Conservation (phyloP, 2,797 vertebrate genomes). For the Sus cebifrons region DNA sequence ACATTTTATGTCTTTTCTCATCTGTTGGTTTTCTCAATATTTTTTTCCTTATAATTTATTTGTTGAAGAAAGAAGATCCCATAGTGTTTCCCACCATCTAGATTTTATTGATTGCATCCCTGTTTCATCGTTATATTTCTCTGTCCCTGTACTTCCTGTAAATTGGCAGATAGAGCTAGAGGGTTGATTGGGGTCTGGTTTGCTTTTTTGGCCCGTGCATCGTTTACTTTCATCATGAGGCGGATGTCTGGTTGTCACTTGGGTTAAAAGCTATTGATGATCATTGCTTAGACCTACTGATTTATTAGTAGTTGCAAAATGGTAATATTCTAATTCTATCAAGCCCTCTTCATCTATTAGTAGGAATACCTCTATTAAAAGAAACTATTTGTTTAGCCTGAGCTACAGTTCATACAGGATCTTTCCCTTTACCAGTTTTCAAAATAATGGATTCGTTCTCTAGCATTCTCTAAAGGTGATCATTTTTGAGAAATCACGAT, state of each 20-base stretch:
- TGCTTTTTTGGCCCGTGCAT: background rate
- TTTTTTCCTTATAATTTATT: constrained; percentile 58
- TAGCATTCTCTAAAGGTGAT: constrained; percentile 32
- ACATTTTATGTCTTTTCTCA: constrained; percentile 61
- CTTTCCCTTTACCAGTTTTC: constrained; percentile 67
- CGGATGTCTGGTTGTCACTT: constrained; percentile 24
- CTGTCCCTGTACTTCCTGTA: constrained; percentile 62
- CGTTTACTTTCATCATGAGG: background rate
- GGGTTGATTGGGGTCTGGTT: background rate
- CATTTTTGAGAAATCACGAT: background rate
- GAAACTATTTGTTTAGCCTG: constrained; percentile 13
- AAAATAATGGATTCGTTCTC: constrained; percentile 56
- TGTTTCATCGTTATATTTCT: constrained; percentile 51
- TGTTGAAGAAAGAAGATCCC: constrained; percentile 25
- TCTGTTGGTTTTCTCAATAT: constrained; percentile 12
- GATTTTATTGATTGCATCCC: constrained; percentile 1
- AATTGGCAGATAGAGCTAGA: constrained; percentile 38
- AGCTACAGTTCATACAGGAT: background rate
- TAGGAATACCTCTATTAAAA: constrained; percentile 55
- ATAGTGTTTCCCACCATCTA: constrained; percentile 43
- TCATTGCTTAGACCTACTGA: constrained; percentile 43
- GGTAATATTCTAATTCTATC: constrained; percentile 59
- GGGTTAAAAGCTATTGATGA: constrained; percentile 27
- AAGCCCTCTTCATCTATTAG: constrained; percentile 36
- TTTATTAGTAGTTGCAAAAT: constrained; percentile 60